Evolutionary conservation across 92 coral and sea anemone genomes (phyloP).

Genomic region (Parazoanthus atlanticus): DNA sequence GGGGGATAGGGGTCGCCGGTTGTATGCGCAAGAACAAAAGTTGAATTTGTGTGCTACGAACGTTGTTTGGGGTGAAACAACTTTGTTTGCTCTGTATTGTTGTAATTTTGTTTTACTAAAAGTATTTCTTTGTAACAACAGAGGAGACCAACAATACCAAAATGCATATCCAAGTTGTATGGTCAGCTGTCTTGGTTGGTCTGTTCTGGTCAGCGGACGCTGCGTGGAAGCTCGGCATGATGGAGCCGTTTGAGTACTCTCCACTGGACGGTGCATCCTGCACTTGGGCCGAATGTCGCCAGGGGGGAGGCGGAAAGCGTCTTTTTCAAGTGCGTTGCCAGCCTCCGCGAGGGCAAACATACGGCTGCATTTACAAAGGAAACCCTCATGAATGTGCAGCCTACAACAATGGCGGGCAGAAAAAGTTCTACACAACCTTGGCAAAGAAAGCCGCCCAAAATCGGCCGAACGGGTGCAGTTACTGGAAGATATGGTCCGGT

Average conservation of each 20-base stretch:
- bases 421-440: background rate
- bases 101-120: no score
- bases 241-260: background rate
- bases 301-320: slow-evolving; percentile 23
- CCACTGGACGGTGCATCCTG: slow-evolving; percentile 4
- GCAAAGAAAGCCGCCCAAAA: slow-evolving; percentile 23
- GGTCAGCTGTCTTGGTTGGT: slow-evolving; percentile 9
- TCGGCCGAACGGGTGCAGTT: slow-evolving; percentile 6
- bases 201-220: slow-evolving; percentile 21
- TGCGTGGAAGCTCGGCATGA: background rate
- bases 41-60: no score
- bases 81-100: background rate
- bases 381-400: slow-evolving; percentile 20
- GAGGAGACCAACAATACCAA: background rate
- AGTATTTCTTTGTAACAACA: background rate
- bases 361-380: slow-evolving; percentile 31
- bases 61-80: no score
- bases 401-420: slow-evolving; percentile 13
- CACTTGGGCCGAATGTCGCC: slow-evolving; percentile 19
- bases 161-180: slow-evolving; percentile 10
- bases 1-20: no score
- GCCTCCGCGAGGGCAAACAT: background rate
- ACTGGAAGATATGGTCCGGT: slow-evolving; percentile 22
- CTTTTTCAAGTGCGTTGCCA: slow-evolving; percentile 32
- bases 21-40: no score